phyloP scores from a whole-genome alignment of 2,113 vertebrate genomes.

The Urocolius indicus region DNA sequence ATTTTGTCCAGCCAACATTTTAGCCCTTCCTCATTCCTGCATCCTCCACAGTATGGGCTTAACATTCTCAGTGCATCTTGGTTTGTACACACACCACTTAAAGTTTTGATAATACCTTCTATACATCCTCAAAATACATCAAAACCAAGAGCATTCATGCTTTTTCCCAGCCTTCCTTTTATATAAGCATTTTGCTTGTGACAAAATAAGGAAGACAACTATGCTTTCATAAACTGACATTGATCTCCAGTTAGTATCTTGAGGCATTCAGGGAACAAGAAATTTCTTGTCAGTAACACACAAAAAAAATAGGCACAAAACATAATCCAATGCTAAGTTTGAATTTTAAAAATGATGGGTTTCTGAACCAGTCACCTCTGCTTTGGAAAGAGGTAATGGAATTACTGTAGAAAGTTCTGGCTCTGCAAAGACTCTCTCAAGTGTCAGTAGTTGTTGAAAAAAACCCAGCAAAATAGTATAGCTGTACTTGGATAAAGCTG shows the following conservation, averaged over 20 bases:
- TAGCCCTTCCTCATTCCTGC: background rate
- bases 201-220: background rate
- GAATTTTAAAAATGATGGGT: background rate
- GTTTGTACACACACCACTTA: background rate
- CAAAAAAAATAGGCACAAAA: background rate
- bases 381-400: background rate
- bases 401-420: background rate
- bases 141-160: background rate
- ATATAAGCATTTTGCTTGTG: background rate
- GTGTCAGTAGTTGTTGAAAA: background rate
- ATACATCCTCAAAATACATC: conserved; percentile 1
- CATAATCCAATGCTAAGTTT: background rate
- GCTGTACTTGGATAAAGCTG: background rate
- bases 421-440: background rate
- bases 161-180: background rate
- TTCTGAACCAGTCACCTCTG: background rate
- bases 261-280: background rate
- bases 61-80: background rate
- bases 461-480: background rate
- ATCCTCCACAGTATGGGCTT: background rate
- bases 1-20: background rate
- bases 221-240: background rate
- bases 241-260: background rate
- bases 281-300: background rate
- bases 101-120: conserved; percentile 7